Base-by-base conservation (phyloP, 2,888 invertebrate genomes). In the Cylloceria caligata region DNA sequence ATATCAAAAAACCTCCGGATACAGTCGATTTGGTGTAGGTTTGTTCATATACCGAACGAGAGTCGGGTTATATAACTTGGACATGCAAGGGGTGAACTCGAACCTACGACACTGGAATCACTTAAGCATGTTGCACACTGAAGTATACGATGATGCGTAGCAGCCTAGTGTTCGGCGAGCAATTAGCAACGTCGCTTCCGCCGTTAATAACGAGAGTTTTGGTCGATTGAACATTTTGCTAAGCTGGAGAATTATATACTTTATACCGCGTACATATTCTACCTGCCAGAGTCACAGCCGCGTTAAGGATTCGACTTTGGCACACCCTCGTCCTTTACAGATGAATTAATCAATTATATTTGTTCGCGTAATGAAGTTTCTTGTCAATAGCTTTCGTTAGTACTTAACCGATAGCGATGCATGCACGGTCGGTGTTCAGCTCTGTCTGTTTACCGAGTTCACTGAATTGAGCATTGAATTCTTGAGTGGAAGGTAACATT, bases 191-290 rank as follows among this genome's bases (percentile, higher is more conserved):
- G 49, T 55, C 55, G 62, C 68, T 68, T 64, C 52, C 55, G 65
- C 45, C 74, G 75, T 73, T 81, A 80, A 76, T 82, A 80, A 81
- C 74, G 62, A 55, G 73, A 65, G 76, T 36, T 52, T 60, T 77
- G 74, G 21, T 68, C 75, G 47, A 83, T 78, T 64, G 78, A 73
- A 65, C 71, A 60, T 81, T 73, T 62, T 39, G n/a, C 77, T 57
- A 62, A 24, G 39, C 27, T 55, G 45, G 64, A 74, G 57, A 74
- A 64, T 69, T 30, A 7, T 57, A 9, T 24, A 16, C 11, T 62
- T 16, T 21, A 36, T 13, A 1, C 0, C 13, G 52, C 9, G 4
- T 7, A 24, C 7, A 24, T 3, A 1, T 65, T 47, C 21, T 36
- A 34, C 16, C 55, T 60, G 60, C 0, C n/a, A 11, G 36, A 60